These are phyloP conservation scores for Anguilla rostrata DNA, from an alignment of 2,113 vertebrate species.

Conservation along the genomic window DNA sequence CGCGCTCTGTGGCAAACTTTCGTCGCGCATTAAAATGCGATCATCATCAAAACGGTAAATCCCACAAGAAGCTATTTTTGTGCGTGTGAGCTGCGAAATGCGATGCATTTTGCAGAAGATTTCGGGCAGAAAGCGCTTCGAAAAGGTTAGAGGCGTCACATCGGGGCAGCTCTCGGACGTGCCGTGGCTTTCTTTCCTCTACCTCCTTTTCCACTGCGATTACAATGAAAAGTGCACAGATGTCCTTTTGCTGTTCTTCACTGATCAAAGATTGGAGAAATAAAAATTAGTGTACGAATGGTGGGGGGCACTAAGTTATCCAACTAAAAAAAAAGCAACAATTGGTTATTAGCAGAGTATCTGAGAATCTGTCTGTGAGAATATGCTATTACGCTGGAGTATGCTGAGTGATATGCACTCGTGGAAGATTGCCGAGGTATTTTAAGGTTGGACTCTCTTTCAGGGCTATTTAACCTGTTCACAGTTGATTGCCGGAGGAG, in stretches of 20 bases:
- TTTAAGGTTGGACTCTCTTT: conserved; percentile 11
- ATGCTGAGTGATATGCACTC: background rate
- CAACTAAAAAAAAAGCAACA: background rate
- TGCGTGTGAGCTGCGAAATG: background rate
- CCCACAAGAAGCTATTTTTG: background rate
- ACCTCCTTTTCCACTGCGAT: conserved; percentile 10
- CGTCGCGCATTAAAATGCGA: background rate
- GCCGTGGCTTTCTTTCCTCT: background rate
- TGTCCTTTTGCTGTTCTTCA: conserved; percentile 1
- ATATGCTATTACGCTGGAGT: background rate
- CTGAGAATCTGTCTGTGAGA: background rate
- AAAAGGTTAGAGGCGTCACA: background rate
- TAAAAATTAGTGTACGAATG: background rate
- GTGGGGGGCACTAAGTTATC: conserved; percentile 5
- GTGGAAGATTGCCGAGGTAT: background rate
- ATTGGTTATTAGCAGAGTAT: conserved; percentile 3
- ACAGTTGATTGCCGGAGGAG: conserved; percentile 12
- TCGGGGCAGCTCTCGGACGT: background rate
- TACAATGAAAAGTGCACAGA: conserved; percentile 25
- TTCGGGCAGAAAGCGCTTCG: background rate
- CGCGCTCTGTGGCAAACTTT: background rate
- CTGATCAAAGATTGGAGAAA: conserved; percentile 23
- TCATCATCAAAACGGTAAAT: background rate
- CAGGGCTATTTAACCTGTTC: conserved; percentile 12
- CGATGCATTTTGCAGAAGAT: background rate